Evolutionary conservation across 1,140 invertebrate genomes (phyloP), one percentile per base, ranked within the genome.

Genomic region (Lepidurus apus): DNA sequence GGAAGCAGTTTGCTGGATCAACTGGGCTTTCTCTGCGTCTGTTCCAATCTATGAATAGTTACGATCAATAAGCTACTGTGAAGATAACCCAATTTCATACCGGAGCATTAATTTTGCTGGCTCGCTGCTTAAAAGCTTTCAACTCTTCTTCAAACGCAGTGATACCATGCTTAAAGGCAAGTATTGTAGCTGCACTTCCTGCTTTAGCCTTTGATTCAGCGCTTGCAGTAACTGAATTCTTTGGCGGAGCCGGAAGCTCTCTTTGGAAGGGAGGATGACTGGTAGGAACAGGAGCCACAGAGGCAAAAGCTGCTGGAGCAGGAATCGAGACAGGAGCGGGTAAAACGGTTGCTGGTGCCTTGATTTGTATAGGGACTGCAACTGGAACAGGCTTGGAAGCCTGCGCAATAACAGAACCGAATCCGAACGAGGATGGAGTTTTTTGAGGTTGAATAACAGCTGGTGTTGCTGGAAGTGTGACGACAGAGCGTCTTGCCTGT

Each of bases 61-160:
- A 79, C 42, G 79, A 34, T 44, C 43, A 24, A 47, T 75, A 74
- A n/a, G 21, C 65, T 42, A 34, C 74, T 43, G 47, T 73, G 45
- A 21, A 75, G 73, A 75, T 43, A 11, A 74, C 11, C 34, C 13
- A 24, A 4, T 24, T 42, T 6, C 81, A 77, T 82, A 90, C 86
- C 83, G 86, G 85, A 5, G 85, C 83, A 24, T 89, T 84, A 13
- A 88, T 81, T 43, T 84, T 83, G 43, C 82, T 84, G 0, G 86
- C 87, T 76, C 86, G 85, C 3, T 85, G 83, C 77, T 88, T 84
- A 78, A 92, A 87, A 65, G 88, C 86, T 79, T 87, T 86, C 1
- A 92, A 81, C 82, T 92, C 90, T 79, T 85, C 84, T 80, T 90
- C 87, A 82, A 92, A 91, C 73, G 88, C 86, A 42, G 87, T 85